Evolutionary conservation across 2,797 vertebrate species (phyloP), one percentile per base, ranked within the genome.

Genomic region (Schizothorax lantsangensis): DNA sequence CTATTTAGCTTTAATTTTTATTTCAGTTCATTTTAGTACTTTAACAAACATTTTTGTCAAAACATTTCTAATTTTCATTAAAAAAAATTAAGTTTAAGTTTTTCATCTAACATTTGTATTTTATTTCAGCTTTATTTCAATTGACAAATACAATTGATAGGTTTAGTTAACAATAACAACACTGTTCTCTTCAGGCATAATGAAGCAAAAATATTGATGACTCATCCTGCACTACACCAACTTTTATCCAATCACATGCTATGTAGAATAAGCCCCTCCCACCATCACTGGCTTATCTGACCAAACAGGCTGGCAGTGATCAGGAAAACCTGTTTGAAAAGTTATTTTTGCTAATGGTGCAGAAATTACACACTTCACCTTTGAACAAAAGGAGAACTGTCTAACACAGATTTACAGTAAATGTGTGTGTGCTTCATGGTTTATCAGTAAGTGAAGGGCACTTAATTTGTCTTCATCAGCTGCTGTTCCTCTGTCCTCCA

Each of bases 391-490:
- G 8, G 26, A 79, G 12, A 71, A 43, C 62, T 26, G 38, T 81
- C 62, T 57, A 47, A 72, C 23, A 52, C 47, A 79, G 40, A 88
- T 66, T 69, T 68, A 83, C 38, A 78, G 49, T 75, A 43, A 57
- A 59, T 52, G 75, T 66, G 84, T 79, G 49, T 89, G 78, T 57
- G 75, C n/a, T 94, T 93, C 91, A 93, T 92, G 91, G 91, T 91
- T 93, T 93, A 95, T 94, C 93, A 91, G 91, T 87, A 90, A 89
- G 90, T 84, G 93, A 95, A 95, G 94, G 94, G 93, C 93, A 94
- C 88, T 92, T 88, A 93, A 95, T 95, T 93, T 93, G 90, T 95
- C 94, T 95, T 93, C 92, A 93, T 94, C 93, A 93, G 92, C 89
- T 87, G 83, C 83, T 75, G 26, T 69, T 79, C 74, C 66, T 89